A percentile compares a stretch with the other conserved stretches of the same genome.
Conservation (phyloP, 2,113 vertebrate genomes). For the Crotalus horridus region DNA sequence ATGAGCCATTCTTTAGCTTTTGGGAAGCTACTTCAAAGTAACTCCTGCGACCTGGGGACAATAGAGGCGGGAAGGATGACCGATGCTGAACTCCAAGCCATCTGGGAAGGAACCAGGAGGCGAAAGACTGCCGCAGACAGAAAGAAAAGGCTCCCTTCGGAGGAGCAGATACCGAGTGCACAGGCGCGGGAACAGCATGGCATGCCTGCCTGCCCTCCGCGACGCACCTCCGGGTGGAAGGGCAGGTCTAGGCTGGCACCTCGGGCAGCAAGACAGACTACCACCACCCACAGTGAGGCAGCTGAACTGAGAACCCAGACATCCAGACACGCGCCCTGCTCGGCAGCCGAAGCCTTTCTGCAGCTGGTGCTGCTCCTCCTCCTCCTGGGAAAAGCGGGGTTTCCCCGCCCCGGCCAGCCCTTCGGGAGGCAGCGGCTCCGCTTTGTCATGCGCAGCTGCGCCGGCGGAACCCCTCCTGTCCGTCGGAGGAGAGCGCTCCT, state of each 20-base stretch:
- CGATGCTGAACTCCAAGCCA: neutral
- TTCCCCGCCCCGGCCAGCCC: slow-evolving; percentile 18
- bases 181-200: neutral
- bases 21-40: neutral
- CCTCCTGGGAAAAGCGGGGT: neutral
- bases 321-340: neutral
- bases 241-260: neutral
- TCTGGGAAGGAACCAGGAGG: neutral
- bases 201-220: neutral
- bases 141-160: neutral
- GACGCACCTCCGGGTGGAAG: neutral
- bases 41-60: neutral
- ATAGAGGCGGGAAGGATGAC: neutral
- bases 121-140: neutral
- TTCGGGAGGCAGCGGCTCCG: slow-evolving; percentile 7
- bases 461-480: slow-evolving; percentile 20
- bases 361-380: rapidly evolving
- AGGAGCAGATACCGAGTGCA: neutral
- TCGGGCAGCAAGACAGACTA: too few relatives aligned
- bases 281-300: neutral
- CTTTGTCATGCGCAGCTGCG: slow-evolving; percentile 43
- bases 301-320: too few relatives aligned
- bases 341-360: neutral
- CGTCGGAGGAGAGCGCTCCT: slow-evolving; percentile 20
- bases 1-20: neutral